Evolutionary conservation across 2,888 invertebrate genomes (phyloP), one percentile per base, ranked within the genome.

Genomic region (Cerastis rubricosa): DNA sequence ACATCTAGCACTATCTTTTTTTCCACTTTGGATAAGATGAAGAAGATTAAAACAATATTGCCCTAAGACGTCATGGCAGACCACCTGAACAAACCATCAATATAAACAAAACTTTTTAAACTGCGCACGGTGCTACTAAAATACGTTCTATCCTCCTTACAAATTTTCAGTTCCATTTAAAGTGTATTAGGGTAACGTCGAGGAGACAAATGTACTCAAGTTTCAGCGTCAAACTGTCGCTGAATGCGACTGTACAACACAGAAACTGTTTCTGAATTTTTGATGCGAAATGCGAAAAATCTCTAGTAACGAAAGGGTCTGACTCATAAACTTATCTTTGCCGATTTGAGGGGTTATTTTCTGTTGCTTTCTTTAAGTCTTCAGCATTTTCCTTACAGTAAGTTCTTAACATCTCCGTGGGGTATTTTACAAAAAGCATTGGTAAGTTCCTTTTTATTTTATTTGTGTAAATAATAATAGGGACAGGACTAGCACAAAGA

Each of bases 151-250:
- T 66, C 29, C 11, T 69, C 43, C 35, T 49, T 71, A 72, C 61
- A 76, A 65, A 76, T 72, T 72, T 66, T 54, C 68, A 65, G 68
- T 69, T 66, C 54, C 75, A 81, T 69, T 75, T 61, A 71, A 17
- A 66, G 68, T 76, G 47, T 72, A 76, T 72, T 72, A 43, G 59
- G 49, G 68, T 66, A 69, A 63, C 54, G 57, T 71, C 67, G 63
- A 29, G 29, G 14, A 57, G 49, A 74, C 57, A 74, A 80, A 78
- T 54, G 68, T 49, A 40, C 51, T 59, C 49, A 63, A 79, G 43
- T 61, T 75, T 72, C 17, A 47, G 74, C 43, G 61, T 57, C 35
- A 49, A 57, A 54, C 43, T 69, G 47, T 19, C 25, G n/a, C 40
- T 49, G 65, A 66, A 78, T 43, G 54, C 45, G 2, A n/a, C 63